Conservation (phyloP, 2,888 invertebrate genomes). For the Plebejus argus region DNA sequence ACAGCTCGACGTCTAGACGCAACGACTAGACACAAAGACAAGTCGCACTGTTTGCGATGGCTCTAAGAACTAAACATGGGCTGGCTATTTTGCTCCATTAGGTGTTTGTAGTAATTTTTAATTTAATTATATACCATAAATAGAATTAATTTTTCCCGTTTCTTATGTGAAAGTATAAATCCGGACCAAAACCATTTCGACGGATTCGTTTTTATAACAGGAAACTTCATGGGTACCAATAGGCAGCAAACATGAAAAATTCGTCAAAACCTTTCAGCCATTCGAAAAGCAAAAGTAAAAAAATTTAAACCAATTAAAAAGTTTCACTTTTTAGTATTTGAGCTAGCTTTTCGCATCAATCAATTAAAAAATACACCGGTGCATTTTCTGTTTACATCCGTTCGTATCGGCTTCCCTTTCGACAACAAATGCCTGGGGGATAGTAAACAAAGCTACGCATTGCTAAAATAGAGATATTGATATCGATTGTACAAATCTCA, state of each 20-base stretch:
- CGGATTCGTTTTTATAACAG: neutral
- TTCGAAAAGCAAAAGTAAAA: neutral
- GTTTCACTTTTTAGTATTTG: slow-evolving; percentile 16
- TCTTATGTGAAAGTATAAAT: neutral
- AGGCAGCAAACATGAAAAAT: neutral
- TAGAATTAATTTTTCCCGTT: too few relatives aligned
- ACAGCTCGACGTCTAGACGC: too few relatives aligned
- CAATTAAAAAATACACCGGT: slow-evolving; percentile 10
- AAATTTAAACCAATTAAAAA: slow-evolving; percentile 13
- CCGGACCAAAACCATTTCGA: neutral
- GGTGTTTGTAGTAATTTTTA: too few relatives aligned
- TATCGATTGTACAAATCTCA: neutral
- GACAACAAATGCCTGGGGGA: neutral
- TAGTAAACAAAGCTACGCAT: neutral
- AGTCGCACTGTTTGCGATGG: too few relatives aligned
- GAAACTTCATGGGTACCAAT: neutral
- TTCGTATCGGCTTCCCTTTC: neutral
- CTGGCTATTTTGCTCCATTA: too few relatives aligned
- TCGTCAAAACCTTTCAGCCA: neutral
- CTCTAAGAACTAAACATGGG: too few relatives aligned
- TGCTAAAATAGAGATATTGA: neutral
- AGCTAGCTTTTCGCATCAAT: slow-evolving; percentile 11
- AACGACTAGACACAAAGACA: too few relatives aligned
- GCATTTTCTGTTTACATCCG: slow-evolving; percentile 13
- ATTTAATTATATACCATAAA: too few relatives aligned